Evolutionary conservation across 2,113 vertebrate genomes (phyloP).

Genomic region (Hemichromis elongatus): DNA sequence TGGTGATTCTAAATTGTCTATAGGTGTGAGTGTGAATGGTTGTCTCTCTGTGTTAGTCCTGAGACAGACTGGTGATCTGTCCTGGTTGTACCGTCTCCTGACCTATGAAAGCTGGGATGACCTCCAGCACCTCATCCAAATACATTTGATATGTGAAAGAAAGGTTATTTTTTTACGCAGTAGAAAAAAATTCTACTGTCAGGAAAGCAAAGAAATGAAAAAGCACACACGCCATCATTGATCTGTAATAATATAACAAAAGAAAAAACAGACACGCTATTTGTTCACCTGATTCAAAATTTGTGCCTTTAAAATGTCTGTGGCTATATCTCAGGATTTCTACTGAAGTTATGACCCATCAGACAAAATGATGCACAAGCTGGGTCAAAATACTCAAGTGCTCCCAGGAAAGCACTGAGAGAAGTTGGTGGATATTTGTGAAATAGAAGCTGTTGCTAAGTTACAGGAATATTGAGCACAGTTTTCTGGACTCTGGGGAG

Average conservation of each 20-base stretch:
- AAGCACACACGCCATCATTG: fast-evolving
- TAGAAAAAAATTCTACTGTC: not conserved
- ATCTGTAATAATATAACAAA: not conserved
- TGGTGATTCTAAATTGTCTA: not conserved
- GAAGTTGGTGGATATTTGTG: slow-evolving; percentile 36
- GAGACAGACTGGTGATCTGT: not conserved
- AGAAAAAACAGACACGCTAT: not conserved
- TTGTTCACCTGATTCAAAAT: not conserved
- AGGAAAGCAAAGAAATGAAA: not conserved
- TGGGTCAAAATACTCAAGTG: slow-evolving; percentile 18
- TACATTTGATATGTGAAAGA: not conserved
- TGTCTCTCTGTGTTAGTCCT: not conserved
- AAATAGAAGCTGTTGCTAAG: slow-evolving; percentile 66
- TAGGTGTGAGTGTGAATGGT: not conserved
- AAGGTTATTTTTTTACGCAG: not conserved
- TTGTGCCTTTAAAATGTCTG: not conserved
- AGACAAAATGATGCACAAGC: not conserved
- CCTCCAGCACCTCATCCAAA: not conserved
- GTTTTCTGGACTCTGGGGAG: slow-evolving; percentile 27
- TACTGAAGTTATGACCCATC: not conserved
- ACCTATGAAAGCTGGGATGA: not conserved
- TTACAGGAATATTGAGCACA: slow-evolving; percentile 33
- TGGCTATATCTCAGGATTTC: not conserved
- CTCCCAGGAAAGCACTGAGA: slow-evolving; percentile 22
- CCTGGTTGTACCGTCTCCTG: not conserved